These are phyloP conservation scores for Caenorhabditis angaria DNA, from an alignment of 2,888 invertebrate species.

Conservation along the genomic window DNA sequence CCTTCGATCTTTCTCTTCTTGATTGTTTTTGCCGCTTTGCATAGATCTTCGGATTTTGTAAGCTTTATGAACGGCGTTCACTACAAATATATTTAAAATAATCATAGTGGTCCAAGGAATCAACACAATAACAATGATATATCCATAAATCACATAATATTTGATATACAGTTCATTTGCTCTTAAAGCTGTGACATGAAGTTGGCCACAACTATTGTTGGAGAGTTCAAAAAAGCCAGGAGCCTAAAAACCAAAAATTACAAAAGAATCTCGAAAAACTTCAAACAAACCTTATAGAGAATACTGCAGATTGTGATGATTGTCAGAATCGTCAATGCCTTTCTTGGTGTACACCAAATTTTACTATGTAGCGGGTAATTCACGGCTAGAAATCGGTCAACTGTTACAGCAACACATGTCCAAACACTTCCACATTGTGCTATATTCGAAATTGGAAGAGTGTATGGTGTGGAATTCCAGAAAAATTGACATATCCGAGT, in stretches of 20 bases:
- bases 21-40: conserved; percentile 51
- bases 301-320: conserved; percentile 58
- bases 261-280: background rate
- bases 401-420: conserved; percentile 70
- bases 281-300: conserved; percentile 55
- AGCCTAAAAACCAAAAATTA: conserved; percentile 34
- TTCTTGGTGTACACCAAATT: conserved; percentile 63
- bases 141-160: conserved; percentile 63
- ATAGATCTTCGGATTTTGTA: conserved; percentile 56
- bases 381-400: conserved; percentile 68
- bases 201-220: conserved; percentile 61
- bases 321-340: conserved; percentile 51
- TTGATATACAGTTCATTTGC: conserved; percentile 58
- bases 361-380: conserved; percentile 66
- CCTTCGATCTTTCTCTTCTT: conserved; percentile 63
- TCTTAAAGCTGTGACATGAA: conserved; percentile 55
- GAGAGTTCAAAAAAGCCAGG: conserved; percentile 64
- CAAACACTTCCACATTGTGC: conserved; percentile 66
- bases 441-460: conserved; percentile 64
- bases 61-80: conserved; percentile 60
- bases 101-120: conserved; percentile 68
- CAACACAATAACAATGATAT: conserved; percentile 58
- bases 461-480: conserved; percentile 64
- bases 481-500: conserved; percentile 65
- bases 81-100: conserved; percentile 61